phyloP scores from a whole-genome alignment of 2,797 vertebrate species.

The Platalea minor region DNA sequence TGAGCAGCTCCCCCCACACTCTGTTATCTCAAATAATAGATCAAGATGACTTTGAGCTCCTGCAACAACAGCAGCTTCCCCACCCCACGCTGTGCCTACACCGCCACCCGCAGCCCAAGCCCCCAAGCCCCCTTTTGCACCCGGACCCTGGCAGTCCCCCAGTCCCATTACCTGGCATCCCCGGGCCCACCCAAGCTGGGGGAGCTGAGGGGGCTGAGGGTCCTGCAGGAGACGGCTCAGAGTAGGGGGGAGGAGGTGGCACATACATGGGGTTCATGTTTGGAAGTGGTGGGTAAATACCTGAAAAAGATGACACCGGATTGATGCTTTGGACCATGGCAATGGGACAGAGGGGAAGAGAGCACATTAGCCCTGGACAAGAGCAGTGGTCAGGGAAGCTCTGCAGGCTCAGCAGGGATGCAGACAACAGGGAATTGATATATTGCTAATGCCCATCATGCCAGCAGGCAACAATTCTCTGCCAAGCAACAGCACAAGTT shows the following conservation, averaged over 20 bases:
- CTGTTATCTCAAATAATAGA: not conserved
- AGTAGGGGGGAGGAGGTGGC: slow-evolving; percentile 85
- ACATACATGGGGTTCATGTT: slow-evolving; percentile 76
- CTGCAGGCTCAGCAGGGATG: not conserved
- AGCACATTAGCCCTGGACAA: not conserved
- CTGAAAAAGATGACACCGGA: not conserved
- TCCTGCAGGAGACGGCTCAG: slow-evolving; percentile 73
- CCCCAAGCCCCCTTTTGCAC: not conserved
- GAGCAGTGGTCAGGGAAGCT: not conserved
- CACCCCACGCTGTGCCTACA: not conserved
- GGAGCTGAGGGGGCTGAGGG: slow-evolving; percentile 41
- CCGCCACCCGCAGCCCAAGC: accelerated
- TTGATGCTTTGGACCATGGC: not conserved
- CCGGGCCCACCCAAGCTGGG: slow-evolving; percentile 20
- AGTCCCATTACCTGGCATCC: slow-evolving; percentile 47
- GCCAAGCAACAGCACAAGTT: not conserved
- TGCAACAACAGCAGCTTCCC: not conserved
- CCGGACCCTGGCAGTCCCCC: not conserved
- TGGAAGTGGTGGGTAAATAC: slow-evolving; percentile 70
- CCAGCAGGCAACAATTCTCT: not conserved
- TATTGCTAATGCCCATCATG: not conserved
- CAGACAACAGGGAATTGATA: not conserved
- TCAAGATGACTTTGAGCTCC: not conserved
- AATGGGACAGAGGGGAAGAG: not conserved
- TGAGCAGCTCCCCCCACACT: not conserved